Evolutionary conservation across 2,797 vertebrate species (phyloP), one percentile per base, ranked within the genome.

Genomic region (Cirrhinus mrigala): DNA sequence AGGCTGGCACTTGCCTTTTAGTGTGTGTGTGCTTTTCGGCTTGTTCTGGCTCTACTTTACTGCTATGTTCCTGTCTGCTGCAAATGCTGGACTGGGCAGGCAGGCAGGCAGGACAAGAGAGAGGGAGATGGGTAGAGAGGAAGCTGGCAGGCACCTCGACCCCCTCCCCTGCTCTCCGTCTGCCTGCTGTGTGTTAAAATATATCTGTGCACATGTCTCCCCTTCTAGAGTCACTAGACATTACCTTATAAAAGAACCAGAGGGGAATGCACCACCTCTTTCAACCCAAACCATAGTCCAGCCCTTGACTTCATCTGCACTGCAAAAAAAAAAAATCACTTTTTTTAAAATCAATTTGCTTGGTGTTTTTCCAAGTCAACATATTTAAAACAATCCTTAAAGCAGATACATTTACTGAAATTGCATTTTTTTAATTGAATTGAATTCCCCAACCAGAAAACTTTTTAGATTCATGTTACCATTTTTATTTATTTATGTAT

Each of bases 161-260:
- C 87, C 90, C 92, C 90, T 87, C 87, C 79, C 81, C 50, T 88
- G 88, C 79, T 87, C 33, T 86, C 80, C 78, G 87, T 90, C 83
- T 86, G 93, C 88, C 88, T 90, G 92, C 92, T 77, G 95, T 94
- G 93, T 95, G 94, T 95, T 96, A 90, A 91, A 96, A 97, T 94
- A 95, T 96, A 95, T 95, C 92, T 93, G 90, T 75, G 88, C 91
- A 90, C 92, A 70, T 93, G 95, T 96, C 97, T 94, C 94, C 95
- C 96, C 92, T 68, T 83, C 50, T 95, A 93, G 92, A 94, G 94
- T 95, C 94, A 92, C 95, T 92, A 97, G 97, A 98, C 97, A 97
- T 98, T 97, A 97, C 97, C 97, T 98, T 98, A 98, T 97, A 97
- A 96, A 98, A 97, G 96, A 96, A 95, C 94, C 94, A 94, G 95